These are phyloP conservation scores for Periophthalmus magnuspinnatus DNA, from an alignment of 2,797 vertebrate genomes.

Conservation along the genomic window DNA sequence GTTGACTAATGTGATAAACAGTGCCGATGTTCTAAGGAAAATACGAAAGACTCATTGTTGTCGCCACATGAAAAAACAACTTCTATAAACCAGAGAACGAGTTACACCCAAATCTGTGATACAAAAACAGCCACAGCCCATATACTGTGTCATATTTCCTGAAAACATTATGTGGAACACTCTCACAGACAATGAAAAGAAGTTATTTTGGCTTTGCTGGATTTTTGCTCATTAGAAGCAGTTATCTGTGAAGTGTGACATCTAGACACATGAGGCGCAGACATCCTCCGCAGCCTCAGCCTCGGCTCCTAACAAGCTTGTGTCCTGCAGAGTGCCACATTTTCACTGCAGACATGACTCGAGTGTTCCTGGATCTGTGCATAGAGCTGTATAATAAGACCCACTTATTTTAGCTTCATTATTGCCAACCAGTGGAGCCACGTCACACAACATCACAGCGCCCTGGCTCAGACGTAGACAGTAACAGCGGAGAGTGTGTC, in stretches of 20 bases:
- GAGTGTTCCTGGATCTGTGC: constrained; percentile 28
- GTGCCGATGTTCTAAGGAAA: too few species aligned
- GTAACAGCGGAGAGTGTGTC: constrained; percentile 40
- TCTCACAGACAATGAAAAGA: constrained; percentile 35
- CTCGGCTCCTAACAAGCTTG: constrained; percentile 54
- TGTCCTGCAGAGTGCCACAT: constrained; percentile 51
- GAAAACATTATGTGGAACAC: not conserved
- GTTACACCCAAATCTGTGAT: not conserved
- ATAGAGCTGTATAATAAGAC: constrained; percentile 59
- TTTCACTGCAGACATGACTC: constrained; percentile 49
- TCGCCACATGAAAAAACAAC: not conserved
- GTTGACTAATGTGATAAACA: too few species aligned
- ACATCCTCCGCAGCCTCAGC: constrained; percentile 22
- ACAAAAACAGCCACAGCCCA: not conserved
- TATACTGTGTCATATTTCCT: not conserved
- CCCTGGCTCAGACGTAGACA: constrained; percentile 56
- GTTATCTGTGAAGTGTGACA: constrained; percentile 55
- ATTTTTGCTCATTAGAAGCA: constrained; percentile 57
- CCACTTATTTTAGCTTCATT: constrained; percentile 66
- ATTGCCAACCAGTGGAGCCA: constrained; percentile 41
- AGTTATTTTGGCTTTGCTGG: constrained; percentile 23
- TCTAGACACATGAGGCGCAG: constrained; percentile 42
- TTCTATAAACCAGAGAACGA: not conserved
- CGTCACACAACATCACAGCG: constrained; percentile 54
- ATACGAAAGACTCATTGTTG: not conserved